These are phyloP conservation scores for Myotis brandtii DNA, from an alignment of 2,113 vertebrate species.

Conservation along the genomic window DNA sequence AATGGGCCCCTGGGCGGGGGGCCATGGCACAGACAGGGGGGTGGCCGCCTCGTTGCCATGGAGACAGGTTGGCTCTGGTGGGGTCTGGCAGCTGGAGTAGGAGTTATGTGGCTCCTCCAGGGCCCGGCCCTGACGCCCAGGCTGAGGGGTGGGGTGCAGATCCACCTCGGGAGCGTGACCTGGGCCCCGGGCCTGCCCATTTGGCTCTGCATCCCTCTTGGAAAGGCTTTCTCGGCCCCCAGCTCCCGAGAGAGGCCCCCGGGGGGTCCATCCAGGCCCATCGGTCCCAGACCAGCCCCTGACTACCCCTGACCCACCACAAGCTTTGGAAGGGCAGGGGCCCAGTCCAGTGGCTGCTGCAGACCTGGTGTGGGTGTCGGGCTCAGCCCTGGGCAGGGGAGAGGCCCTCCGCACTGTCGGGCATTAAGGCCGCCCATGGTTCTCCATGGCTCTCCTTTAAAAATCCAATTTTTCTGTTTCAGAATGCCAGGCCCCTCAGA, in stretches of 20 bases:
- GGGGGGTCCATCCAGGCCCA: too few relatives aligned
- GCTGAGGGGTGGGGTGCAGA: background rate
- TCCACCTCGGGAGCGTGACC: background rate
- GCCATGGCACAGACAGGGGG: background rate
- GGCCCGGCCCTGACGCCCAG: background rate
- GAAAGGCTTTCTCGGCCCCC: background rate
- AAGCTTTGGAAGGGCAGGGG: background rate
- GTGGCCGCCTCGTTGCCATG: background rate
- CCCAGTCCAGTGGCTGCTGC: background rate
- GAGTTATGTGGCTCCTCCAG: background rate
- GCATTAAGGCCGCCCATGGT: background rate
- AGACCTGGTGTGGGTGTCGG: background rate
- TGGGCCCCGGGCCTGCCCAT: too few relatives aligned
- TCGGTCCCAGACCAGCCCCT: background rate
- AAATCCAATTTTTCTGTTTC: background rate
- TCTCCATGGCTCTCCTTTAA: background rate
- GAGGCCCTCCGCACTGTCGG: background rate
- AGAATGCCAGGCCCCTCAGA: background rate
- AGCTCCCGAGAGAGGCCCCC: background rate
- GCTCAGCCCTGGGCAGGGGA: background rate
- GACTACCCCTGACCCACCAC: background rate
- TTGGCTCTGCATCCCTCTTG: background rate
- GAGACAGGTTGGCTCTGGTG: constrained; percentile 45
- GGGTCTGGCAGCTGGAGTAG: background rate
- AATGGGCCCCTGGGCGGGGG: constrained; percentile 60